Evolutionary conservation across 2,113 vertebrate species (phyloP).

Genomic region (Philantomba maxwellii): DNA sequence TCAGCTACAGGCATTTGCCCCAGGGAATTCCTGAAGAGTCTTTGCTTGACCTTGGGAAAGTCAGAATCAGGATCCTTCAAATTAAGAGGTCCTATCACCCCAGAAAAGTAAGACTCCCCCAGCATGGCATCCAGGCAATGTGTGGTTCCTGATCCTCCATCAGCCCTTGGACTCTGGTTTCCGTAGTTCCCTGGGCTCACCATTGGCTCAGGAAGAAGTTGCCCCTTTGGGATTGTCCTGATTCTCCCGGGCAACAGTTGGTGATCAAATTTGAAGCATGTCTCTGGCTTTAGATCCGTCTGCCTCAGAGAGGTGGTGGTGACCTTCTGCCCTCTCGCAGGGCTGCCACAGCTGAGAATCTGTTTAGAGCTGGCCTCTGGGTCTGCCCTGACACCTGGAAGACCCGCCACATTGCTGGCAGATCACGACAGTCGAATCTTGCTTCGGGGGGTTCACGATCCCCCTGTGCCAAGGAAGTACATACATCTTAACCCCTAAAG

Average conservation of each 20-base stretch:
- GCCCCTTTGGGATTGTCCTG: neutral
- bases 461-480: neutral
- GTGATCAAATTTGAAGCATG: neutral
- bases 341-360: neutral
- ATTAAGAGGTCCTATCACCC: neutral
- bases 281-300: neutral
- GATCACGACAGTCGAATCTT: neutral
- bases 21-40: neutral
- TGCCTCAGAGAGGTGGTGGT: neutral
- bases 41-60: neutral
- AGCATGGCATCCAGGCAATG: neutral
- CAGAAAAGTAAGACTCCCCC: neutral
- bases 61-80: neutral
- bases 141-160: neutral
- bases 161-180: neutral
- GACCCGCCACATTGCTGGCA: neutral
- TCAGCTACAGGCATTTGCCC: neutral
- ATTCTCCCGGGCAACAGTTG: neutral
- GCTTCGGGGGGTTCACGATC: neutral
- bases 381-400: neutral
- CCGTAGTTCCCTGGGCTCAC: neutral
- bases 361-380: neutral
- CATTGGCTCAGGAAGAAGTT: neutral
- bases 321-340: fast-evolving
- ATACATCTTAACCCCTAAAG: neutral